These are phyloP conservation scores for Styela clava DNA, from an alignment of 23 tunicate genomes.

Conservation along the genomic window DNA sequence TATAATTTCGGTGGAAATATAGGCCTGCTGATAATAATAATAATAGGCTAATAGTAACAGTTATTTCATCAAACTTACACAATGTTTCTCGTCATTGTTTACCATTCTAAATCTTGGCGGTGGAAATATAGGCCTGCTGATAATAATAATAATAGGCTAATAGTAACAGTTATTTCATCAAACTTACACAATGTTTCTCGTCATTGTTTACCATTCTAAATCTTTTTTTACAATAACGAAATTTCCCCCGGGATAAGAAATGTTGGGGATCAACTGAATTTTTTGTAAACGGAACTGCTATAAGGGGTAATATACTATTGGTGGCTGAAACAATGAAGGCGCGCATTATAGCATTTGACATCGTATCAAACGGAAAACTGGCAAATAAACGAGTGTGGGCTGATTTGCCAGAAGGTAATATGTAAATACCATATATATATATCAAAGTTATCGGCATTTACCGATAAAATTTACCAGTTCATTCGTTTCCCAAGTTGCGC, in stretches of 20 bases:
- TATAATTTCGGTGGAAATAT: no score
- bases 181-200: constrained; percentile 23
- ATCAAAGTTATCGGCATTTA: no score
- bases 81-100: constrained; percentile 34
- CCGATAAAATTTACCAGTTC: no score
- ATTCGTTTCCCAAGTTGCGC: no score
- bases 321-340: constrained; percentile 65
- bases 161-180: constrained; percentile 1
- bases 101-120: no score
- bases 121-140: no score
- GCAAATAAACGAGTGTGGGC: constrained; percentile 73
- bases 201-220: constrained; percentile 30
- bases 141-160: background rate
- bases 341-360: constrained; percentile 53
- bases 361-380: constrained; percentile 49
- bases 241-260: no score
- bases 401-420: constrained; percentile 25
- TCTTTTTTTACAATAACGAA: no score
- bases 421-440: no score
- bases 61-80: constrained; percentile 24
- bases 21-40: no score
- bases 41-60: background rate
- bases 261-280: no score
- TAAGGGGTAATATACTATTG: constrained; percentile 39
- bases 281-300: constrained; percentile 76